Conservation (phyloP, 2,888 invertebrate genomes). For the Eumacrocentrus americanus region DNA sequence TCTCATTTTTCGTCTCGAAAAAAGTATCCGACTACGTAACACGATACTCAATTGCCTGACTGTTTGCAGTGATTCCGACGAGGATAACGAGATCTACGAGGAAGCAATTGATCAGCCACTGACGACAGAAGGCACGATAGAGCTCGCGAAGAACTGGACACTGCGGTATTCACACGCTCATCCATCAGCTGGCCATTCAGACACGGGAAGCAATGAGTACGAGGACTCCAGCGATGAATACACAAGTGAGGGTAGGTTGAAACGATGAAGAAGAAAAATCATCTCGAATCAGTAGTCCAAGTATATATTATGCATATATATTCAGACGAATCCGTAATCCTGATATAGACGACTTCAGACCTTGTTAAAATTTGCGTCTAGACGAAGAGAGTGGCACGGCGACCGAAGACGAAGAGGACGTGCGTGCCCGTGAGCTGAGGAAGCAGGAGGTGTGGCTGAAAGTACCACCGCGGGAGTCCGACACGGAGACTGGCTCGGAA, state of each 20-base stretch:
- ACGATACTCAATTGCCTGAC: no score
- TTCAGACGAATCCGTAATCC: conserved; percentile 42
- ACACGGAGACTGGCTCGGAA: conserved; percentile 72
- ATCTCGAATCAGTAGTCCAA: conserved; percentile 15
- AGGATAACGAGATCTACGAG: conserved; percentile 72
- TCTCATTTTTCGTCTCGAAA: not conserved
- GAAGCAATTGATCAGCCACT: conserved; percentile 71
- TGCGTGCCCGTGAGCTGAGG: conserved; percentile 71
- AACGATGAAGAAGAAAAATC: conserved; percentile 13
- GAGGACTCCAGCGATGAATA: conserved; percentile 62
- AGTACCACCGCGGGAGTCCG: conserved; percentile 66
- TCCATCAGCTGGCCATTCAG: conserved; percentile 53
- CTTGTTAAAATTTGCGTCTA: conserved; percentile 52
- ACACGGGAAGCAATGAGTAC: conserved; percentile 64
- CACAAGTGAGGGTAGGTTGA: conserved; percentile 56
- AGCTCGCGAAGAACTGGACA: conserved; percentile 74
- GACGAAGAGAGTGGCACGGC: conserved; percentile 75
- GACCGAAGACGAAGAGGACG: conserved; percentile 75
- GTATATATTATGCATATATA: conserved; percentile 33
- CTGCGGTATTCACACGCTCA: conserved; percentile 63
- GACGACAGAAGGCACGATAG: conserved; percentile 72
- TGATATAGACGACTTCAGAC: conserved; percentile 44
- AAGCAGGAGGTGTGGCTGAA: conserved; percentile 73
- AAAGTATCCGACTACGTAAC: no score
- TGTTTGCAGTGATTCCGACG: conserved; percentile 66